phyloP scores from a whole-genome alignment of 2,888 invertebrate genomes.

The Chalcosyrphus nemorum region DNA sequence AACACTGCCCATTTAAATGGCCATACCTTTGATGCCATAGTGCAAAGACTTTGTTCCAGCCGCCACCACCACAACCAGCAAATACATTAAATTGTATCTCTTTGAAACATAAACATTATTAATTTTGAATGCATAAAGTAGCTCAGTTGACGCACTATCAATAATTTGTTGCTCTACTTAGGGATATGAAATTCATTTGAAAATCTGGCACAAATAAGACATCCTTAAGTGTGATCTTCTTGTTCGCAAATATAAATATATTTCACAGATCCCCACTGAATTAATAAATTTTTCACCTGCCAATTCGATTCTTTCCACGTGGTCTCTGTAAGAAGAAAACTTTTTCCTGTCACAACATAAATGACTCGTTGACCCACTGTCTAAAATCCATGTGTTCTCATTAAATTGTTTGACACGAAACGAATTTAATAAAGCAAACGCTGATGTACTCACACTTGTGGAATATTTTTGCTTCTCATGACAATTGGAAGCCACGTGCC shows the following conservation, averaged over 20 bases:
- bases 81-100: neutral
- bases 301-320: constrained; percentile 24
- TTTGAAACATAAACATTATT: neutral
- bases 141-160: neutral
- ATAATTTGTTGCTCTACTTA: constrained; percentile 12
- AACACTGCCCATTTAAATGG: constrained; percentile 17
- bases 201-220: constrained; percentile 23
- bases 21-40: constrained; percentile 36
- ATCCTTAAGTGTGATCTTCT: constrained; percentile 11
- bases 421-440: neutral
- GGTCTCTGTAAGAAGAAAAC: neutral
- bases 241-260: constrained; percentile 1
- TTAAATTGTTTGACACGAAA: neutral
- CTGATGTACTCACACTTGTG: neutral
- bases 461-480: neutral
- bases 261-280: neutral
- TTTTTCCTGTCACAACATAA: constrained; percentile 16
- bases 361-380: constrained; percentile 20
- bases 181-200: constrained; percentile 21
- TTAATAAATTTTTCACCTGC: constrained; percentile 17
- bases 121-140: neutral
- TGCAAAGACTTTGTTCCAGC: neutral
- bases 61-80: neutral
- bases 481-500: neutral
- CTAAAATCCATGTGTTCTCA: constrained; percentile 9